Percentiles rank a stretch among this genome's conserved stretches.
These are phyloP conservation scores for Mycetomoellerius zeteki DNA, from an alignment of 1,140 invertebrate genomes.

Conservation along the genomic window DNA sequence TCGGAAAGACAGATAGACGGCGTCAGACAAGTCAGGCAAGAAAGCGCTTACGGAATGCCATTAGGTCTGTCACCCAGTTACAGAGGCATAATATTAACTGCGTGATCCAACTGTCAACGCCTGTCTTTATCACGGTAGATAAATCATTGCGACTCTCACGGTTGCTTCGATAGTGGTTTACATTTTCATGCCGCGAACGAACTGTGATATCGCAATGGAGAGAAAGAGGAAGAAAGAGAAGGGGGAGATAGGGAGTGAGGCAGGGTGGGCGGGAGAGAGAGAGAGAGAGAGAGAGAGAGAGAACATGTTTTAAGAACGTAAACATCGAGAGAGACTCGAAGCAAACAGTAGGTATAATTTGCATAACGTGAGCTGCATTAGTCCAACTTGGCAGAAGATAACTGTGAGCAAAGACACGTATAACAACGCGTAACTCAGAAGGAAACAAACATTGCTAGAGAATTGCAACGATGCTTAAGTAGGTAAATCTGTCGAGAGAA, in stretches of 20 bases:
- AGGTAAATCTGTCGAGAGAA: slow-evolving; percentile 12
- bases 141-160: background rate
- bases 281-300: slow-evolving; percentile 1
- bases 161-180: slow-evolving; percentile 6
- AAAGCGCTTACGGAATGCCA: slow-evolving; percentile 43
- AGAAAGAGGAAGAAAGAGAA: background rate
- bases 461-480: slow-evolving; percentile 34
- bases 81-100: slow-evolving; percentile 43
- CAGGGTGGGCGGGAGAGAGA: no score
- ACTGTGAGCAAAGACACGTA: background rate
- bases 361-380: slow-evolving; percentile 24
- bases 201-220: background rate
- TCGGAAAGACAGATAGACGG: slow-evolving; percentile 40
- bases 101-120: slow-evolving; percentile 43
- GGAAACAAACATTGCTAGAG: slow-evolving; percentile 13
- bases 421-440: slow-evolving; percentile 6
- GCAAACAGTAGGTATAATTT: slow-evolving; percentile 11
- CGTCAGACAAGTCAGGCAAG: slow-evolving; percentile 36
- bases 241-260: background rate
- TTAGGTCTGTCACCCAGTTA: slow-evolving; percentile 42
- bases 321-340: background rate
- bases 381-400: slow-evolving; percentile 16
- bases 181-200: background rate
- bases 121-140: background rate
- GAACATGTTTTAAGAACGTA: slow-evolving; percentile 10